Base-by-base conservation (phyloP, 2,113 vertebrate genomes). In the Casuarius casuarius region DNA sequence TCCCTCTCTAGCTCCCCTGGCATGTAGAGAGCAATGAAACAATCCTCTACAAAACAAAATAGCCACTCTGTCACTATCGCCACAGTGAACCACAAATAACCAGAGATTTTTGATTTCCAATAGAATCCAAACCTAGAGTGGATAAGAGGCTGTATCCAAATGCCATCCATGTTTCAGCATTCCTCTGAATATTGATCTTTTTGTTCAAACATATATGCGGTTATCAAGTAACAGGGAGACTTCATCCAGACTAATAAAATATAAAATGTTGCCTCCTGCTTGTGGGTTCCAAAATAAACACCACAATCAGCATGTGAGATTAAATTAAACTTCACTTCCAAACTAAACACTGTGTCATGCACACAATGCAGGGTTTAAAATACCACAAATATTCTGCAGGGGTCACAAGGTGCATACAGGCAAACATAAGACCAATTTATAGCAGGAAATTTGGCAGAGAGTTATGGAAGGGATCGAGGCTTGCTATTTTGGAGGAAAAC, bases 251-350 rank as follows among this genome's bases (percentile, higher is more conserved):
- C 96, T 97, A 97, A 97, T 94, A 97, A 98, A 97, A 97, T 90
- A 95, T 87, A 97, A 97, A 97, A 95, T 94, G 84, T 88, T 96
- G 94, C 88, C 97, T 98, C 92, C 97, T 95, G 96, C 94, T 96
- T 94, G 88, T 12, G 83, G 54, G 94, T 95, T 98, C 98, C 97
- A 98, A 98, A 97, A 96, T 96, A 98, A 98, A 98, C 91, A 98
- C 26, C 71, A 96, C 94, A 95, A 97, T 96, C 97, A 97, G 94
- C 92, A 96, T 90, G 82, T 97, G 95, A 93, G 95, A 98, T 97
- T 97, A 85, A 97, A 96, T 86, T 95, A 88, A 92, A 96, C 94
- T 95, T 81, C 73, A 19, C 65, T 96, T 98, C 97, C 98, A 98
- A 98, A 95, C 97, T 96, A 98, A 98, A 98, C 95, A 97, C 94